Evolutionary conservation across 2,888 invertebrate genomes (phyloP), one percentile per base, ranked within the genome.

Genomic region (Xestia xanthographa): DNA sequence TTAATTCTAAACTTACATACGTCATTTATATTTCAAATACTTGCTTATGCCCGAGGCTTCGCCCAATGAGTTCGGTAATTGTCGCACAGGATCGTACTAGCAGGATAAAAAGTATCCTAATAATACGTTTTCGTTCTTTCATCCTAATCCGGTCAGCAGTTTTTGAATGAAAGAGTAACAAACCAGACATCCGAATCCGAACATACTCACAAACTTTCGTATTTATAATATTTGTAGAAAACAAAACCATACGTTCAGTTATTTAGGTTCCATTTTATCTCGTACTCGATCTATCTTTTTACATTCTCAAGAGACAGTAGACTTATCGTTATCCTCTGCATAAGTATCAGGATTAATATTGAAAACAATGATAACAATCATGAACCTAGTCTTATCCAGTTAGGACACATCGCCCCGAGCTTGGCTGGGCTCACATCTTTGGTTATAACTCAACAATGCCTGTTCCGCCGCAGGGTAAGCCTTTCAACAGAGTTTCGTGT

Each of bases 331-430:
- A 43, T 26, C 22, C 26, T 74, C 8, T 3, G 4, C 26, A 26
- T 26, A 12, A 45, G 38, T n/a, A 43, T 34, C 5, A 34, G 12
- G 58, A 66, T 50, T 65, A 26, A 65, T 66, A 26, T 66, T 17
- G 26, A 48, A 53, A 63, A 56, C 22, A 65, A n/a, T n/a, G 1
- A 63, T 68, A 58, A 26, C 9, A 77, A 82, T 69, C 45, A 69
- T 66, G 22, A 69, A 60, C 48, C 65, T 77, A 62, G 58, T 77
- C 53, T 26, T 69, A 69, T 48, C 79, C 66, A 56, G 58, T 82
- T 66, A 82, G 20, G 22, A 9, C 29, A 70, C 38, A 60, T 80
- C 74, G 80, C 81, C 80, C 6, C 1, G 6, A 79, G 73, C 43
- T 38, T 34, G 58, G 26, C 48, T 68, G 29, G 14, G 8, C 43